These are phyloP conservation scores for Pyrocephalus nanus DNA, from an alignment of 2,797 vertebrate genomes.

Conservation along the genomic window DNA sequence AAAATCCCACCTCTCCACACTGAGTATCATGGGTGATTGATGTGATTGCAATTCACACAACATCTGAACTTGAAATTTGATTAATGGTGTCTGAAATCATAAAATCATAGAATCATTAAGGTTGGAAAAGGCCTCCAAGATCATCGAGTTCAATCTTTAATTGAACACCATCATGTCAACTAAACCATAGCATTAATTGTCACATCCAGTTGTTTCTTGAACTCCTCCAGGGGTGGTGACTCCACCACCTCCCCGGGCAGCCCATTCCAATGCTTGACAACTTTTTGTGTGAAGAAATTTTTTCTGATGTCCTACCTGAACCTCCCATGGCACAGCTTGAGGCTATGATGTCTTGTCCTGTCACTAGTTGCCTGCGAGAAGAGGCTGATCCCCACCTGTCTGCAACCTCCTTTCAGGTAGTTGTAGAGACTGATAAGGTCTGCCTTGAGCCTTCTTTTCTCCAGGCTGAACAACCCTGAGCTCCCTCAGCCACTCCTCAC, in stretches of 20 bases:
- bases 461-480: neutral
- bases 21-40: neutral
- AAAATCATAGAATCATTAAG: neutral
- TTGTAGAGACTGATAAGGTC: neutral
- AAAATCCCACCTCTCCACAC: neutral
- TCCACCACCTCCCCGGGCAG: neutral
- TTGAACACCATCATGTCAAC: neutral
- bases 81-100: neutral
- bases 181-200: neutral
- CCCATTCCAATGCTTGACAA: neutral
- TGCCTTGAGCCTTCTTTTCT: neutral
- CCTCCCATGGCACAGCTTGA: too few relatives aligned
- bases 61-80: neutral
- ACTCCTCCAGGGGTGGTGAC: neutral
- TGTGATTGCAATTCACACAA: neutral
- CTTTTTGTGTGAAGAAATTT: neutral
- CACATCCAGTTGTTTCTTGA: neutral
- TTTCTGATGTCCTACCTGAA: neutral
- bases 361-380: neutral
- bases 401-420: neutral
- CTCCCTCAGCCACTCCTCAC: neutral
- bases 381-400: accelerated
- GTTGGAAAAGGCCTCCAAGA: neutral
- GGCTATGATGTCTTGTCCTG: neutral
- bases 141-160: neutral